Conservation (phyloP, 2,113 vertebrate species). For the Trogon melanurus region DNA sequence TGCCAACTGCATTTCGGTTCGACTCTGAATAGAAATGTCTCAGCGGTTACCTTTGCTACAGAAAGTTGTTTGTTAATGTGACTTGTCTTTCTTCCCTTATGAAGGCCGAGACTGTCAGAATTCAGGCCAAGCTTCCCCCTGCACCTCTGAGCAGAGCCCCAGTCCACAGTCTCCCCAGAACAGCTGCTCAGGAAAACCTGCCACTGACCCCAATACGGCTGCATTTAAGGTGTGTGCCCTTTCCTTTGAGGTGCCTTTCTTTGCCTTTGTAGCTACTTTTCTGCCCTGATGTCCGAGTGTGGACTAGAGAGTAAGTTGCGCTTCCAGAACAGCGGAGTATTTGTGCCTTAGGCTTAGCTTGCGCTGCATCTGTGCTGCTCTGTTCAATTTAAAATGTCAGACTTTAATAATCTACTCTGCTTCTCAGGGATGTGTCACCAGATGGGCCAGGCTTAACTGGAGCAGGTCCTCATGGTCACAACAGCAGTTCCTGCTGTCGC, state of each 20-base stretch:
- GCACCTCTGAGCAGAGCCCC: conserved; percentile 86
- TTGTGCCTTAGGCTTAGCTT: background rate
- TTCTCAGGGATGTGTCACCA: background rate
- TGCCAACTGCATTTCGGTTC: background rate
- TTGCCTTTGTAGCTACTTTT: background rate
- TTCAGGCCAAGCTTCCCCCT: conserved; percentile 87
- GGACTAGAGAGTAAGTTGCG: background rate
- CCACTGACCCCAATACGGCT: conserved; percentile 80
- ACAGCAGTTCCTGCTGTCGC: background rate
- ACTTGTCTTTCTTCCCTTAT: conserved; percentile 23
- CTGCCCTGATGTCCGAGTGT: background rate
- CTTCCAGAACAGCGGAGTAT: background rate
- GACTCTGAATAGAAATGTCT: background rate
- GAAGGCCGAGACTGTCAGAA: conserved; percentile 79
- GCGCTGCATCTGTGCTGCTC: background rate
- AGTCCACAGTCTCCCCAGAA: conserved; percentile 90
- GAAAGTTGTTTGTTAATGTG: background rate
- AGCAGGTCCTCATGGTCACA: background rate
- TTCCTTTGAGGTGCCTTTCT: background rate
- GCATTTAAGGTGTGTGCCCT: conserved; percentile 68
- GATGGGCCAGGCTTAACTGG: background rate
- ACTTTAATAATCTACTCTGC: background rate
- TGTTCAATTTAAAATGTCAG: background rate
- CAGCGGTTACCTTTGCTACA: background rate
- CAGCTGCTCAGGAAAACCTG: conserved; percentile 80